Evolutionary conservation across 2,113 vertebrate species (phyloP).

Genomic region (Gasterosteus aculeatus): DNA sequence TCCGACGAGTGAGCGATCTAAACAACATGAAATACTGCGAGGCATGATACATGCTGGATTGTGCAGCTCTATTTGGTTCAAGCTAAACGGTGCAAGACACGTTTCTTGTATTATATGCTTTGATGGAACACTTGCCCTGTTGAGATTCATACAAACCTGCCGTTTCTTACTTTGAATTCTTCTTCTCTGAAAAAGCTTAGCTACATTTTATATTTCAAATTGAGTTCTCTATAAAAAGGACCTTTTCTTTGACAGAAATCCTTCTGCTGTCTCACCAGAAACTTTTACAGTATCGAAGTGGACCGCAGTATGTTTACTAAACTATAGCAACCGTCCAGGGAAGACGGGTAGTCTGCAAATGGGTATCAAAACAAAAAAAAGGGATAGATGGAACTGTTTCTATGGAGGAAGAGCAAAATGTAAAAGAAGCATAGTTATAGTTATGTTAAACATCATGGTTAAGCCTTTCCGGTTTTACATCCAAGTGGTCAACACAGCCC

Average conservation of each 20-base stretch:
- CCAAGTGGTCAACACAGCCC: slow-evolving; percentile 61
- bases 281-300: slow-evolving; percentile 4
- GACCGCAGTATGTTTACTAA: slow-evolving; percentile 8
- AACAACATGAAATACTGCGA: slow-evolving; percentile 48
- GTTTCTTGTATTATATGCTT: slow-evolving; percentile 17
- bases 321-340: slow-evolving; percentile 4
- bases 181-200: slow-evolving; percentile 44
- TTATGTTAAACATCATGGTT: slow-evolving; percentile 34
- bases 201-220: slow-evolving; percentile 48
- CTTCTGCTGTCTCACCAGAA: slow-evolving; percentile 21
- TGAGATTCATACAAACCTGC: slow-evolving; percentile 39
- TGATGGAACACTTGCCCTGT: slow-evolving; percentile 29
- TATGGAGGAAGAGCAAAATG: slow-evolving; percentile 34
- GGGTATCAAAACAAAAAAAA: slow-evolving; percentile 31
- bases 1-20: slow-evolving; percentile 29
- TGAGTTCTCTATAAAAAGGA: slow-evolving; percentile 51
- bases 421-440: slow-evolving; percentile 26
- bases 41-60: slow-evolving; percentile 65
- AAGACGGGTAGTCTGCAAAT: slow-evolving; percentile 7
- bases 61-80: slow-evolving; percentile 62
- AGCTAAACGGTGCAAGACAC: slow-evolving; percentile 51
- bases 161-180: slow-evolving; percentile 22
- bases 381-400: slow-evolving; percentile 9
- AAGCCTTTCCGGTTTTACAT: slow-evolving; percentile 56
- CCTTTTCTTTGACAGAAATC: slow-evolving; percentile 43